Percentiles rank a stretch among this genome's conserved stretches.
Conservation (phyloP, 2,797 vertebrate species). For the Brachyrhaphis roseni region DNA sequence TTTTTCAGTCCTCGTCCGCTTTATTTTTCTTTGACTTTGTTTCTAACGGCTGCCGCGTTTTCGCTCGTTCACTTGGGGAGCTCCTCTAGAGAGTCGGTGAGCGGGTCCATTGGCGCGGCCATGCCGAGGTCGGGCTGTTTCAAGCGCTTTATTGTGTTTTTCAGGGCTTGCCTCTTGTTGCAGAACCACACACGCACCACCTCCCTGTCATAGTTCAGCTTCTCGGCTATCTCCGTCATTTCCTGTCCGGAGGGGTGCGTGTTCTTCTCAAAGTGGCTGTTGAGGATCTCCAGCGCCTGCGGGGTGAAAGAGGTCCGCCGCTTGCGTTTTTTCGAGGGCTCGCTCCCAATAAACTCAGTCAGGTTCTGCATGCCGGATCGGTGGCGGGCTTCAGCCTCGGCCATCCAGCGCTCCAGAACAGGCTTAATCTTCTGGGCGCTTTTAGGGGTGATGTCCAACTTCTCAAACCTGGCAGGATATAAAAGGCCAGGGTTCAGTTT, state of each 20-base stretch:
- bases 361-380: conserved; percentile 99
- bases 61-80: conserved; percentile 84
- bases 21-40: conserved; percentile 42
- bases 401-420: conserved; percentile 99
- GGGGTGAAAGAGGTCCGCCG: conserved; percentile 99
- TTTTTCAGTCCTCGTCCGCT: conserved; percentile 80
- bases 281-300: conserved; percentile 99
- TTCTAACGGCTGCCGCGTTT: conserved; percentile 59
- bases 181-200: conserved; percentile 99
- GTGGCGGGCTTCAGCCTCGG: conserved; percentile 99
- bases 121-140: conserved; percentile 92
- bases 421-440: conserved; percentile 99
- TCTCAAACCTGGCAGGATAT: conserved; percentile 99
- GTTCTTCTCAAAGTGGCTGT: conserved; percentile 99
- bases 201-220: conserved; percentile 99
- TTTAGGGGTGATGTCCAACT: conserved; percentile 99
- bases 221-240: conserved; percentile 99
- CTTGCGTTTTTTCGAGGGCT: conserved; percentile 99
- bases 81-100: conserved; percentile 94
- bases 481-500: conserved; percentile 99
- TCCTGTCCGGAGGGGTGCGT: conserved; percentile 99
- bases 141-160: conserved; percentile 99
- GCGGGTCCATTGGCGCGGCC: conserved; percentile 88
- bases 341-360: conserved; percentile 99
- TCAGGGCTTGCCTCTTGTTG: conserved; percentile 99